phyloP scores from a whole-genome alignment of 2,797 vertebrate species.

The Pyrocephalus nanus region DNA sequence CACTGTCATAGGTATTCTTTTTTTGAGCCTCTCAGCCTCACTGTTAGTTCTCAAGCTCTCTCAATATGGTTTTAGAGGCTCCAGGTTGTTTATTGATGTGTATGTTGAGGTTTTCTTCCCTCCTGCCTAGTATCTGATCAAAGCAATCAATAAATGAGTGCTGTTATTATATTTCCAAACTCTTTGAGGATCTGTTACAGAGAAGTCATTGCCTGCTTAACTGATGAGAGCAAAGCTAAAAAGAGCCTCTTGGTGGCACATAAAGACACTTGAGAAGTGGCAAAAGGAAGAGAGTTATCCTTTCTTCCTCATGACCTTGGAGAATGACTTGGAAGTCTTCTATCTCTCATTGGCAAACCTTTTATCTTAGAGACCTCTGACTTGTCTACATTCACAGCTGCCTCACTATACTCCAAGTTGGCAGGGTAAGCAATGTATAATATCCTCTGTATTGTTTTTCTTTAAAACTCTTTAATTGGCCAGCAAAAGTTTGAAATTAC shows the following conservation, averaged over 20 bases:
- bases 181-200: conserved; percentile 29
- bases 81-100: conserved; percentile 48
- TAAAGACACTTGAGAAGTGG: background rate
- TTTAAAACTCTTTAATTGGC: background rate
- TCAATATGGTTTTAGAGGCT: conserved; percentile 24
- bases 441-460: background rate
- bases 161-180: conserved; percentile 55
- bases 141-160: conserved; percentile 62
- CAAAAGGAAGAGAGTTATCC: background rate
- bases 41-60: conserved; percentile 16
- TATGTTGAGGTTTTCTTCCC: conserved; percentile 33
- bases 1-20: conserved; percentile 39
- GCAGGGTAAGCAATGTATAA: background rate
- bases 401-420: background rate
- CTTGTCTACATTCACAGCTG: background rate
- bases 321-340: background rate
- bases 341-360: background rate
- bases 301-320: background rate
- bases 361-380: background rate
- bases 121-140: conserved; percentile 53
- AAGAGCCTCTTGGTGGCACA: background rate
- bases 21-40: conserved; percentile 21
- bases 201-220: conserved; percentile 4
- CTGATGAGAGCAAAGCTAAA: conserved; percentile 25
- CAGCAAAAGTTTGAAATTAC: background rate